Evolutionary conservation across 2,113 vertebrate genomes (phyloP).

Genomic region (Heterotilapia buettikoferi): DNA sequence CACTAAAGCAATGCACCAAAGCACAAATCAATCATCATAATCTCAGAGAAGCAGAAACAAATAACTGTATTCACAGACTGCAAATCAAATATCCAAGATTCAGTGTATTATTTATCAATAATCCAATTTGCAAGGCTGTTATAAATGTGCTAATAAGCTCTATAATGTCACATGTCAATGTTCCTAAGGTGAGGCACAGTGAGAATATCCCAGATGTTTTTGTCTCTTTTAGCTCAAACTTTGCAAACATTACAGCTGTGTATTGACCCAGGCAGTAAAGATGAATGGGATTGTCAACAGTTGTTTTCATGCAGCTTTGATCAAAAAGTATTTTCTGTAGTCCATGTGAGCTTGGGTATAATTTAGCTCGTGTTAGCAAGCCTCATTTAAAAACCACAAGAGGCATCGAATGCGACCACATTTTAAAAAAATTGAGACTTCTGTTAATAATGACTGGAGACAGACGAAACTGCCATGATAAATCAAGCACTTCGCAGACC

Average conservation of each 20-base stretch:
- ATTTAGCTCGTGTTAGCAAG: neutral
- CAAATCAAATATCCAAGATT: neutral
- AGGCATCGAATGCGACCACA: neutral
- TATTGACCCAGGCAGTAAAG: neutral
- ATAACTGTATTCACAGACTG: neutral
- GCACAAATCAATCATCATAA: neutral
- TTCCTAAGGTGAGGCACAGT: neutral
- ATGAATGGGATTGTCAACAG: neutral
- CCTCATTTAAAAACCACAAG: neutral
- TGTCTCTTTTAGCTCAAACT: neutral
- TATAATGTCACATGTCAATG: neutral
- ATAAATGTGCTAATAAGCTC: neutral
- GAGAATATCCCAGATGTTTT: neutral
- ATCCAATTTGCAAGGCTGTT: neutral
- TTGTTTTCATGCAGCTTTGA: neutral
- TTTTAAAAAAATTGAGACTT: neutral
- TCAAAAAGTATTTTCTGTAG: neutral
- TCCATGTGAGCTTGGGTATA: neutral
- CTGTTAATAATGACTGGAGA: neutral
- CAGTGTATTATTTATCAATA: neutral
- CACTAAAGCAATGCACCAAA: neutral
- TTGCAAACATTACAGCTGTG: neutral
- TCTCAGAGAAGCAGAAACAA: neutral
- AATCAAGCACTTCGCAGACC: neutral
- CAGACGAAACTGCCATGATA: neutral